Conservation (phyloP, 2,888 invertebrate genomes). For the Hedya salicella region DNA sequence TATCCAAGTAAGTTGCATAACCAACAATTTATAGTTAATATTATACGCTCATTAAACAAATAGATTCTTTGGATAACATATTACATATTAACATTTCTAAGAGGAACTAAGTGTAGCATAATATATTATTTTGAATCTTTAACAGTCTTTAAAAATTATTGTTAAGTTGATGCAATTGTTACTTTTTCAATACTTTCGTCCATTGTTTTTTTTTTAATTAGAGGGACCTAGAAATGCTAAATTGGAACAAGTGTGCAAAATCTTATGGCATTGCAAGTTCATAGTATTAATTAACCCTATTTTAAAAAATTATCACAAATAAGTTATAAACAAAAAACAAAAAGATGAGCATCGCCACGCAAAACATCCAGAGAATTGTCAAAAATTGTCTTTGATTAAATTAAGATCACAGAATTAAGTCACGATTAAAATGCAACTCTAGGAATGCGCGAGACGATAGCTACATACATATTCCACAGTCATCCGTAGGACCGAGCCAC, state of each 20-base stretch:
- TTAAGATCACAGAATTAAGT: slow-evolving; percentile 85
- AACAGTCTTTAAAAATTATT: slow-evolving; percentile 55
- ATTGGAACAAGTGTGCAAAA: slow-evolving; percentile 74
- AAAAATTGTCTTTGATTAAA: slow-evolving; percentile 81
- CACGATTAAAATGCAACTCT: slow-evolving; percentile 79
- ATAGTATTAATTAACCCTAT: slow-evolving; percentile 74
- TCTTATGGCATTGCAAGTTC: slow-evolving; percentile 76
- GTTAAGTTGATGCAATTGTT: slow-evolving; percentile 57
- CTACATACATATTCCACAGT: slow-evolving; percentile 82
- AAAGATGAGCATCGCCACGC: slow-evolving; percentile 71
- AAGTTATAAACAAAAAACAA: slow-evolving; percentile 75
- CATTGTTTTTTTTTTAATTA: slow-evolving; percentile 50
- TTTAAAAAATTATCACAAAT: slow-evolving; percentile 62
- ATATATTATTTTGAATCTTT: slow-evolving; percentile 59
- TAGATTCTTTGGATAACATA: slow-evolving; percentile 83
- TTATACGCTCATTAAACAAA: slow-evolving; percentile 66
- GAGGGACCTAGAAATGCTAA: slow-evolving; percentile 74
- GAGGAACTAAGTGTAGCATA: slow-evolving; percentile 79
- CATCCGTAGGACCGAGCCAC: slow-evolving; percentile 73
- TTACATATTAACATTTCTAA: slow-evolving; percentile 81
- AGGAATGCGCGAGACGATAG: slow-evolving; percentile 77
- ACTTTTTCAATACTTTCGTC: slow-evolving; percentile 55
- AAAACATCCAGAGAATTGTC: slow-evolving; percentile 76
- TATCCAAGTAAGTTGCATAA: slow-evolving; percentile 70
- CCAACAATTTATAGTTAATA: slow-evolving; percentile 76